These are phyloP conservation scores for Stichopus chloronotus DNA, from an alignment of 35 echinoderm and acorn worm genomes.

Conservation along the genomic window DNA sequence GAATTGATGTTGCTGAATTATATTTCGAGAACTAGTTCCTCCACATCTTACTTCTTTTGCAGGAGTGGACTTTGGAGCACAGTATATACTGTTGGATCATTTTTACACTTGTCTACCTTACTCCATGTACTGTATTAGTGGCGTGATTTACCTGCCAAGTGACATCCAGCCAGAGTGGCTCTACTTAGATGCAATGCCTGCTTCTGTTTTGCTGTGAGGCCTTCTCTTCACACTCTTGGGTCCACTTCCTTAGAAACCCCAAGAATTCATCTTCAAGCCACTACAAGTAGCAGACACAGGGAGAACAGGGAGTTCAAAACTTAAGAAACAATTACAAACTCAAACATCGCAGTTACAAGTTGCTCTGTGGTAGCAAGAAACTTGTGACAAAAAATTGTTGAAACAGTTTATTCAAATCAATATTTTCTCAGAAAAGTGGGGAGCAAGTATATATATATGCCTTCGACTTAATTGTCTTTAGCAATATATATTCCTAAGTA, in stretches of 20 bases:
- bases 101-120: too few relatives aligned
- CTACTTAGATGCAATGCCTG: background rate
- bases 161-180: background rate
- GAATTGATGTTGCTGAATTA: background rate
- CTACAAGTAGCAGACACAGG: background rate
- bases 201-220: background rate
- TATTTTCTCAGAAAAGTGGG: background rate
- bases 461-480: too few relatives aligned
- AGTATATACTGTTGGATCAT: background rate
- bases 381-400: background rate
- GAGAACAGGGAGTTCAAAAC: too few relatives aligned
- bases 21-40: background rate
- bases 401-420: background rate
- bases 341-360: too few relatives aligned
- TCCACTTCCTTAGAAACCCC: background rate
- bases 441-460: too few relatives aligned
- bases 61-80: background rate
- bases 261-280: conserved; percentile 4
- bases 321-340: too few relatives aligned
- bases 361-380: background rate
- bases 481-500: too few relatives aligned
- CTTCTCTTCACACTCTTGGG: background rate
- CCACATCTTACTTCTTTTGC: background rate
- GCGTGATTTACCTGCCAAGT: background rate
- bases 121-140: too few relatives aligned